Evolutionary conservation across 2,888 invertebrate genomes (phyloP).

Genomic region (Antitype chi): DNA sequence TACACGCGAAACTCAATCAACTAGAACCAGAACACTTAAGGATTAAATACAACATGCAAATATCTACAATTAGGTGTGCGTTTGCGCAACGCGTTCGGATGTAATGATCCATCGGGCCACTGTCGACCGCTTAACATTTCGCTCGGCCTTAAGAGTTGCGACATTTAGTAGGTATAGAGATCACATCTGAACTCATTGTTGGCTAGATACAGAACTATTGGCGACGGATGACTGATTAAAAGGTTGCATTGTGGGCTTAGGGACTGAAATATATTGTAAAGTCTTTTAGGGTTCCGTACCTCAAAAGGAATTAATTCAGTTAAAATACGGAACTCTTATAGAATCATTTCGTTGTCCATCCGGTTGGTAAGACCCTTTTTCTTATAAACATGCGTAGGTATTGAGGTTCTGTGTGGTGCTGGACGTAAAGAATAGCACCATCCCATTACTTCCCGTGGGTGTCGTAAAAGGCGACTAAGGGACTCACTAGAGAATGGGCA

Average conservation of each 20-base stretch:
- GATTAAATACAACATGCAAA: slow-evolving; percentile 68
- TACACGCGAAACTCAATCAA: slow-evolving; percentile 57
- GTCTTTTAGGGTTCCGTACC: neutral
- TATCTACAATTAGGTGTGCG: slow-evolving; percentile 63
- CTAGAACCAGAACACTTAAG: slow-evolving; percentile 65
- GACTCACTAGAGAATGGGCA: too few relatives aligned
- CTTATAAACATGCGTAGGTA: too few relatives aligned
- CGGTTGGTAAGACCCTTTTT: too few relatives aligned
- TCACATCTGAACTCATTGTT: slow-evolving; percentile 72
- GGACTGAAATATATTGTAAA: slow-evolving; percentile 11
- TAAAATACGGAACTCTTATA: too few relatives aligned
- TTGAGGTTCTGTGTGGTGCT: too few relatives aligned
- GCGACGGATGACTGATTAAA: slow-evolving; percentile 44
- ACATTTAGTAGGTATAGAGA: slow-evolving; percentile 74
- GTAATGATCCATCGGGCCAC: slow-evolving; percentile 80
- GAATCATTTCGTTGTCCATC: too few relatives aligned
- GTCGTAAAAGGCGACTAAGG: too few relatives aligned
- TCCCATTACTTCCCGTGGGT: too few relatives aligned
- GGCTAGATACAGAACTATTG: slow-evolving; percentile 40
- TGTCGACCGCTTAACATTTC: slow-evolving; percentile 86
- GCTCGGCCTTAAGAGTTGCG: slow-evolving; percentile 83
- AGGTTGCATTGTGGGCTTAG: slow-evolving; percentile 27
- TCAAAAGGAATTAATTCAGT: too few relatives aligned
- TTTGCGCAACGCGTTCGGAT: slow-evolving; percentile 70
- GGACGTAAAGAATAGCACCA: too few relatives aligned